A percentile compares a stretch with the other conserved stretches of the same genome.
phyloP scores from a whole-genome alignment of 2,888 invertebrate species.

The Timandra comae region DNA sequence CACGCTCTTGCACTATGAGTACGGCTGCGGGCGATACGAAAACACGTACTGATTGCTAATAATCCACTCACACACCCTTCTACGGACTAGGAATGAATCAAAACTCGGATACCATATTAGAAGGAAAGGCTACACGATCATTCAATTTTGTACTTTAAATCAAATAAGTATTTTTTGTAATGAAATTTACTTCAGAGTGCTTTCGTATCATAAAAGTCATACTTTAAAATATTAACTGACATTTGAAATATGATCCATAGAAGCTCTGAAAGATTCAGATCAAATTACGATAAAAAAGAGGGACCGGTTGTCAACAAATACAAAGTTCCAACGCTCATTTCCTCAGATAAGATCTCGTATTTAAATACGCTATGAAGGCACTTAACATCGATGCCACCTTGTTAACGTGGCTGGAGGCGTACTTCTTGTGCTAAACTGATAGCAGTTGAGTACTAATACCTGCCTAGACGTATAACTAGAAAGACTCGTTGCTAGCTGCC shows the following conservation, averaged over 20 bases:
- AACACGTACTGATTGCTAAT: conserved; percentile 1
- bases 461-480: conserved; percentile 37
- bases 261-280: too few relatives aligned
- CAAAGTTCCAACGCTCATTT: background rate
- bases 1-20: conserved; percentile 15
- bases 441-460: conserved; percentile 15
- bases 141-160: too few relatives aligned
- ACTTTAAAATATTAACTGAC: too few relatives aligned
- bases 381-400: conserved; percentile 32
- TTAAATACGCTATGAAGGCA: conserved; percentile 19
- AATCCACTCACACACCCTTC: background rate
- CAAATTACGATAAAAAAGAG: too few relatives aligned
- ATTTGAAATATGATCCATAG: too few relatives aligned
- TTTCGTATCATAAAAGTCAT: too few relatives aligned
- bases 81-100: background rate
- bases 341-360: background rate
- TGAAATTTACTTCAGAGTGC: too few relatives aligned
- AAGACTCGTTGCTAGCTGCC: conserved; percentile 30
- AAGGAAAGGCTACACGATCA: too few relatives aligned
- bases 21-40: background rate
- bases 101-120: too few relatives aligned
- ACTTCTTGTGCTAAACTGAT: conserved; percentile 12
- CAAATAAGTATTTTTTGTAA: too few relatives aligned
- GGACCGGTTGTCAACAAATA: background rate
- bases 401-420: conserved; percentile 30